Evolutionary conservation across 2,113 vertebrate species (phyloP), one percentile per base, ranked within the genome.

Genomic region (Zingel zingel): DNA sequence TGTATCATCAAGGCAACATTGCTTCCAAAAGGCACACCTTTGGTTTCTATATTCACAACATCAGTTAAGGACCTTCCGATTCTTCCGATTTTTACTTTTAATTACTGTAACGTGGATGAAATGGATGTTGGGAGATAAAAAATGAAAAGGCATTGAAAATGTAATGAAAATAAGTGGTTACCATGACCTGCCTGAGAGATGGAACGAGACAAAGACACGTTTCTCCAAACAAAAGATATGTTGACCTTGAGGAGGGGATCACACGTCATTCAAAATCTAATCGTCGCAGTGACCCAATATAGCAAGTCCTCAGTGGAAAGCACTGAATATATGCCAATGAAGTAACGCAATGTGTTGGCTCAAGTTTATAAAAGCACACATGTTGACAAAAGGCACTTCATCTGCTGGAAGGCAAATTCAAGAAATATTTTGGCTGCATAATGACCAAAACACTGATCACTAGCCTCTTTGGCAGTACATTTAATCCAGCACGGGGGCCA

Each of bases 391-490:
- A 64, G n/a, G 36, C 2, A 2, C 39, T 51, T 18, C 1, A 13
- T 66, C n/a, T 36, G 4, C 58, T 30, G 47, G 27, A 65, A 69
- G 25, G 48, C 48, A 62, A 69, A 25, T 4, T 7, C 65, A 47
- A 33, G 23, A 10, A 59, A 59, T 6, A 0, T 2, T 25, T 53
- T 68, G 48, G 48, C 48, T 33, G 48, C 48, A 54, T 7, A 15
- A 1, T 15, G 43, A 47, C 19, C 36, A 57, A 33, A 63, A 27
- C 12, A 59, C 16, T 65, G 27, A 43, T 61, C 43, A 33, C 3
- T 25, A 6, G 56, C 64, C 14, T 54, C 23, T 63, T 68, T 77
- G 74, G 62, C 68, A 67, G 54, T 4, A 50, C 54, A 45, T 65
- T 39, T 67, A 56, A 62, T 73, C 21, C 19, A 39, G 2, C 43